Evolutionary conservation across 2,797 vertebrate species (phyloP), one percentile per base, ranked within the genome.

Genomic region (Chromis chromis): DNA sequence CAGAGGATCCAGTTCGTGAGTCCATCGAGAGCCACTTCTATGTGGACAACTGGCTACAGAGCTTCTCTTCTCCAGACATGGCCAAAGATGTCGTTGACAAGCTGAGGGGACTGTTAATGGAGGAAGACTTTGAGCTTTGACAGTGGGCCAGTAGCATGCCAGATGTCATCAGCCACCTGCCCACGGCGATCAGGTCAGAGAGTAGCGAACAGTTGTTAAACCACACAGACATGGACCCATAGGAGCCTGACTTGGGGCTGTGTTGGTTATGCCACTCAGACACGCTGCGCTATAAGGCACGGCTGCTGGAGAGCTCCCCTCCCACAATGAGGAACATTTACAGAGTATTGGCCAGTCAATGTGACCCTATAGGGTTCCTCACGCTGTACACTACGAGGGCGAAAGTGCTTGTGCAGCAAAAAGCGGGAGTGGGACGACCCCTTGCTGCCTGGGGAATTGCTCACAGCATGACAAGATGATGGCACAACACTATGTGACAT

Each of bases 61-160:
- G 60, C 24, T 57, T 57, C 31, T 36, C 42, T 19, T 25, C 62
- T 8, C 42, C 24, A 57, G 52, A 92, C 59, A 72, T 86, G 48
- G 49, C 28, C n/a, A 60, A 12, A 48, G 21, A 48, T 1, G 3
- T 74, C 8, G 2, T 17, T 1, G 13, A 60, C 16, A 25, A 61
- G 22, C 19, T 46, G 11, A 31, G n/a, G 36, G n/a, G 10, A 12
- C 55, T 72, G n/a, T 40, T 57, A 22, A 2, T 7, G 25, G 48
- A 21, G 5, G 27, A 27, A 48, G 56, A 40, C 25, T 65, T 36
- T 1, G 36, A 74, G 17, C 55, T 66, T 3, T 28, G 63, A 36
- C 71, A 66, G 3, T 60, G 27, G 67, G 57, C 25, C 21, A 46
- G 55, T 25, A 46, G 8, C 17, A 24, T 19, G 53, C 6, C 44